phyloP scores from a whole-genome alignment of 2,888 invertebrate species.

The Sarcophaga carnaria region DNA sequence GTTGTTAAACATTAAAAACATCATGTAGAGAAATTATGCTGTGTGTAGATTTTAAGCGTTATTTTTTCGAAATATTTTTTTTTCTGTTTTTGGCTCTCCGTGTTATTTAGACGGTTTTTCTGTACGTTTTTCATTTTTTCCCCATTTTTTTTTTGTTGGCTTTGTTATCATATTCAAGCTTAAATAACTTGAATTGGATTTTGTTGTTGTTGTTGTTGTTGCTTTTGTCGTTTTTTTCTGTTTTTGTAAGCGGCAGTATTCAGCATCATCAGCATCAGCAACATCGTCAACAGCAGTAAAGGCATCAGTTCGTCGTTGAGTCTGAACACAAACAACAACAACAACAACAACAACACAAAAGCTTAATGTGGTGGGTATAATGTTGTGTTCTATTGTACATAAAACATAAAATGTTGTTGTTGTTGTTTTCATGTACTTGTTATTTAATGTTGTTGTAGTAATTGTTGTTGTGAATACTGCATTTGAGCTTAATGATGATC shows the following conservation, averaged over 20 bases:
- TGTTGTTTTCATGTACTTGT: slow-evolving; percentile 18
- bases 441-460: slow-evolving; percentile 28
- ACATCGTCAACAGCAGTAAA: slow-evolving; percentile 36
- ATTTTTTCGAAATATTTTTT: slow-evolving; percentile 16
- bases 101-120: too few species aligned
- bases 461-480: slow-evolving; percentile 3
- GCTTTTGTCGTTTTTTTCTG: not conserved
- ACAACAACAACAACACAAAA: slow-evolving; percentile 9
- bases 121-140: slow-evolving; percentile 33
- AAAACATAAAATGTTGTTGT: slow-evolving; percentile 17
- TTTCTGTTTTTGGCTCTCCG: too few species aligned
- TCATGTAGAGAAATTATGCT: slow-evolving; percentile 69
- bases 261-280: not conserved
- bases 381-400: slow-evolving; percentile 29
- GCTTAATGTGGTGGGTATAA: slow-evolving; percentile 67
- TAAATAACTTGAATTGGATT: slow-evolving; percentile 22
- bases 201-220: slow-evolving; percentile 3
- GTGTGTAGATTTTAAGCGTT: slow-evolving; percentile 30
- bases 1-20: slow-evolving; percentile 72
- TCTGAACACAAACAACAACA: too few species aligned
- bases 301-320: not conserved
- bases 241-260: not conserved
- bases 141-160: not conserved
- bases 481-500: slow-evolving; percentile 44
- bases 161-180: not conserved